phyloP scores from a whole-genome alignment of 2,797 vertebrate species.

The Thripadectes ignobilis region DNA sequence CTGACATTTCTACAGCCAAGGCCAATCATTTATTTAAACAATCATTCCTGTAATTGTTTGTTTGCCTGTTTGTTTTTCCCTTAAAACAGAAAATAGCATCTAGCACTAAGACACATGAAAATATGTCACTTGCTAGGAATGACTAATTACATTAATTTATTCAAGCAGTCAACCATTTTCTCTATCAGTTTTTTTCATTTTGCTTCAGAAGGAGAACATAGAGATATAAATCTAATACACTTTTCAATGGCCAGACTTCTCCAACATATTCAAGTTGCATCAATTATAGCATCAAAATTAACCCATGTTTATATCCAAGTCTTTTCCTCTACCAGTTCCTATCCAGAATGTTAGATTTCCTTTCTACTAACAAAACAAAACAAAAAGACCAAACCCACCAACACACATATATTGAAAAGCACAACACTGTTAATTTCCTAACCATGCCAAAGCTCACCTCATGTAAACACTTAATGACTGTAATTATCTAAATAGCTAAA shows the following conservation, averaged over 20 bases:
- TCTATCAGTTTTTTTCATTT: not conserved
- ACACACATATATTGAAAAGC: not conserved
- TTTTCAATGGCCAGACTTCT: not conserved
- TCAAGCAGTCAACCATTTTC: not conserved
- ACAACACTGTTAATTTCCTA: not conserved
- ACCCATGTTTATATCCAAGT: not conserved
- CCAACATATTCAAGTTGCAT: not conserved
- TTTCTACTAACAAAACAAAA: not conserved
- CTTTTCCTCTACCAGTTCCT: not conserved
- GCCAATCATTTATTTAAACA: not conserved
- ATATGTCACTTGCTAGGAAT: not conserved
- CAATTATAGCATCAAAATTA: not conserved
- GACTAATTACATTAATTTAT: not conserved
- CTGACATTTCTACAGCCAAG: not conserved
- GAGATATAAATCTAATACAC: not conserved
- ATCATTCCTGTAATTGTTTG: too few species aligned
- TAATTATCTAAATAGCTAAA: not conserved
- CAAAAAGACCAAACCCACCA: not conserved
- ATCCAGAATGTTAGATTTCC: not conserved
- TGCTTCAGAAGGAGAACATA: not conserved
- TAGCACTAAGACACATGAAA: not conserved
- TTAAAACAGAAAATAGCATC: not conserved
- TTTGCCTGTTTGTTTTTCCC: not conserved
- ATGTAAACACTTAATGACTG: not conserved
- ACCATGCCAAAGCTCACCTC: not conserved